Evolutionary conservation across 2,797 vertebrate species (phyloP).

Genomic region (Euphonia xanthogaster): DNA sequence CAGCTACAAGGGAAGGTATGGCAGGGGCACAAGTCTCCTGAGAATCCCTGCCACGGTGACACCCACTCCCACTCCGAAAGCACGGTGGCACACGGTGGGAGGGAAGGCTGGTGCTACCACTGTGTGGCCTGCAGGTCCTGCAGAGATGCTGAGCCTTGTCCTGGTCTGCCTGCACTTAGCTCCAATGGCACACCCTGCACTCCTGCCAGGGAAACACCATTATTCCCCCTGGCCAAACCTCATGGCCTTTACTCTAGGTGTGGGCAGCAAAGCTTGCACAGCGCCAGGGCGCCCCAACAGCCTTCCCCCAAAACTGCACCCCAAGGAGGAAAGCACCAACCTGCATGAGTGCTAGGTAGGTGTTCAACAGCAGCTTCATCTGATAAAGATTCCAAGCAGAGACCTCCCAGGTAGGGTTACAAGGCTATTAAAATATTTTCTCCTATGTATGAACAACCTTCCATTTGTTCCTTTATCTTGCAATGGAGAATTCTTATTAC

Average conservation of each 20-base stretch:
- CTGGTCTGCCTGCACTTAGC: too few relatives aligned
- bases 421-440: background rate
- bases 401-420: background rate
- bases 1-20: background rate
- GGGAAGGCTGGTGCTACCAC: background rate
- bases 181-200: background rate
- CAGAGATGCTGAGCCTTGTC: background rate
- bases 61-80: background rate
- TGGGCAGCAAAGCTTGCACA: background rate
- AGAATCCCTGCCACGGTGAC: background rate
- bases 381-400: background rate
- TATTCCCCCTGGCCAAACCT: background rate
- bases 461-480: background rate
- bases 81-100: accelerated
- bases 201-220: background rate
- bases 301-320: background rate
- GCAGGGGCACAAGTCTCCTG: background rate
- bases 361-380: background rate
- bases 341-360: accelerated
- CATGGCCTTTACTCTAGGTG: background rate
- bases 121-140: background rate
- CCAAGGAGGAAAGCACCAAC: background rate
- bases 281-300: accelerated
- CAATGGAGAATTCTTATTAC: background rate
- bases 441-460: background rate